These are phyloP conservation scores for Cromileptes altivelis DNA, from an alignment of 2,113 vertebrate species.

Conservation along the genomic window DNA sequence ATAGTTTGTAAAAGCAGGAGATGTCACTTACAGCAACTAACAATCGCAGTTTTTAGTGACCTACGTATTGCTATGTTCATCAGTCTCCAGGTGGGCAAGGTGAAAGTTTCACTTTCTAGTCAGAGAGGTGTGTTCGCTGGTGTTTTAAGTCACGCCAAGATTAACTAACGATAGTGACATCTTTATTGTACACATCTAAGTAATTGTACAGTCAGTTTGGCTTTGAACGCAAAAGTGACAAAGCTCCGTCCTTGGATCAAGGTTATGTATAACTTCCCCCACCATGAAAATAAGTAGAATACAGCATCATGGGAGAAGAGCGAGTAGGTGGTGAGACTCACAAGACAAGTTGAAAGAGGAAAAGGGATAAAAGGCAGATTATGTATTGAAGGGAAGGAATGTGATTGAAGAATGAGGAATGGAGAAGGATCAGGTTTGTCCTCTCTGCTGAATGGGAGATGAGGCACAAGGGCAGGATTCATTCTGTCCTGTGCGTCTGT, in stretches of 20 bases:
- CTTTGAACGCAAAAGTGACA: not conserved
- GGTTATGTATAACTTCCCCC: not conserved
- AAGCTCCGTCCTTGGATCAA: not conserved
- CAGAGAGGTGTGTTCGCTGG: not conserved
- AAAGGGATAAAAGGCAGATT: conserved; percentile 5
- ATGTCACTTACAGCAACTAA: not conserved
- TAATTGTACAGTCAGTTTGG: not conserved
- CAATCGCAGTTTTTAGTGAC: not conserved
- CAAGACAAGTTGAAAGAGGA: conserved; percentile 10
- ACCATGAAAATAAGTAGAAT: not conserved
- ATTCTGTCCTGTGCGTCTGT: not conserved
- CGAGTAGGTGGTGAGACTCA: not conserved
- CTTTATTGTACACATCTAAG: not conserved
- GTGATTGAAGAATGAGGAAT: not conserved
- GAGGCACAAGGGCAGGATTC: not conserved
- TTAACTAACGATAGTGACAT: not conserved
- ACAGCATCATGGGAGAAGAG: not conserved
- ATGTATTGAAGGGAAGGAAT: not conserved
- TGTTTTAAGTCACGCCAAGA: not conserved
- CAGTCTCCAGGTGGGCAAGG: not conserved
- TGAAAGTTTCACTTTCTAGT: not conserved
- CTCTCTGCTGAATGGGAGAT: conserved; percentile 5
- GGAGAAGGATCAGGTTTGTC: not conserved
- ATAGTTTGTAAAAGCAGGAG: not conserved
- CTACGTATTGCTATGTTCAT: not conserved